Evolutionary conservation across 2,797 vertebrate species (phyloP), one percentile per base, ranked within the genome.

Genomic region (Gallinago nigripennis): DNA sequence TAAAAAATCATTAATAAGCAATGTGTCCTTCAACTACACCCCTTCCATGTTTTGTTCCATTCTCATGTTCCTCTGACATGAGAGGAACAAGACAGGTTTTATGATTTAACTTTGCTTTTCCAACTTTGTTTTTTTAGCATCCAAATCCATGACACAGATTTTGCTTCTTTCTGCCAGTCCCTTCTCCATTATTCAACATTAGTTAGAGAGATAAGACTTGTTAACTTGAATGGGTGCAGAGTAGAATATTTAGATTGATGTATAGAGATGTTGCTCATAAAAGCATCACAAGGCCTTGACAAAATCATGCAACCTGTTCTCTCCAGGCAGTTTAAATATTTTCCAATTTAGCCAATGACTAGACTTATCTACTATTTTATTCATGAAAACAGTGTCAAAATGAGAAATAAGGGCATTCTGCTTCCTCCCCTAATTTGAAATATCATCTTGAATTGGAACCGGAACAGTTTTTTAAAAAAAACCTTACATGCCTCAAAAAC

Each of bases 321-420:
- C 86, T 90, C 43, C 61, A 92, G 88, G 63, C 90, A 93, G 88
- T 90, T 95, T 94, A 92, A 97, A 96, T 96, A 94, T 95, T 96
- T 95, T 95, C 48, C 65, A 88, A 28, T 94, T 93, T 96, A 94
- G 71, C 88, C 88, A 90, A 87, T 95, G 93, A 92, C 81, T 96
- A 92, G 92, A 71, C 71, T 91, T 96, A 92, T 53, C 68, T 81
- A 75, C 78, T 90, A 86, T 92, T 95, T 94, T 97, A 96, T 96
- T 96, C 90, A 96, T 94, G 86, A 96, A 96, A 96, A 95, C 93
- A 96, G 93, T 93, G 95, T 95, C 96, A 96, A 93, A 96, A 96
- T 88, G 94, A 89, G 78, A 95, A 94, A 94, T 90, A 95, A 94
- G 95, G 96, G 93, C 90, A 95, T 95, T 90, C 88, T 96, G 75